Evolutionary conservation across 2,888 invertebrate species (phyloP).

Genomic region (Drosophila eohydei): DNA sequence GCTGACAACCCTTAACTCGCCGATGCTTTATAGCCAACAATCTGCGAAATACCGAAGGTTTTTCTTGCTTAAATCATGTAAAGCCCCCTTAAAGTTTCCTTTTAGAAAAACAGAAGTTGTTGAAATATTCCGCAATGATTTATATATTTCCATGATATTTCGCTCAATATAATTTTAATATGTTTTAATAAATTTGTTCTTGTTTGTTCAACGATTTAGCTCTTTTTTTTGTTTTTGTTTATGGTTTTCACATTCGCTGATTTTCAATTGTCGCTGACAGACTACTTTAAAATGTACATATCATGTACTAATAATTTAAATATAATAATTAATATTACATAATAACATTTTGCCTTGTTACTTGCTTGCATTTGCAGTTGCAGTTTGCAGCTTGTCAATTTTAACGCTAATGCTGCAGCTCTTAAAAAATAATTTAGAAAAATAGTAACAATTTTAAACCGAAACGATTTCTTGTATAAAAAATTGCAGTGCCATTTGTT

Average conservation of each 20-base stretch:
- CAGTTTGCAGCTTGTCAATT: slow-evolving; percentile 19
- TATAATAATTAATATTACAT: slow-evolving; percentile 73
- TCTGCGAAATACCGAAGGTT: background rate
- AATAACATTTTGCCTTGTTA: slow-evolving; percentile 63
- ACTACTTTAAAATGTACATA: slow-evolving; percentile 72
- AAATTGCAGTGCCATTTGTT: slow-evolving; percentile 64
- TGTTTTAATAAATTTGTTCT: slow-evolving; percentile 64
- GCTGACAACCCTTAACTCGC: slow-evolving; percentile 1
- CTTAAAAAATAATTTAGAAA: slow-evolving; percentile 66
- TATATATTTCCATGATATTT: slow-evolving; percentile 78
- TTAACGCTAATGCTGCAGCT: slow-evolving; percentile 56
- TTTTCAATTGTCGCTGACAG: slow-evolving; percentile 67
- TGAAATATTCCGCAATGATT: slow-evolving; percentile 74
- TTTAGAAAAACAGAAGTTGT: background rate
- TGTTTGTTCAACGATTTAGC: slow-evolving; percentile 20
- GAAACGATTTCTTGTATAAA: slow-evolving; percentile 62
- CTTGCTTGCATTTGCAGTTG: background rate
- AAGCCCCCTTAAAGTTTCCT: background rate
- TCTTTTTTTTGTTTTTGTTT: slow-evolving; percentile 14
- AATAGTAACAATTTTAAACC: slow-evolving; percentile 66
- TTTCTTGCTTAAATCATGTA: background rate
- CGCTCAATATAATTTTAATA: slow-evolving; percentile 73
- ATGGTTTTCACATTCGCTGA: slow-evolving; percentile 61
- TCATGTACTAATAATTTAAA: slow-evolving; percentile 68
- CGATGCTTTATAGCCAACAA: background rate